Evolutionary conservation across 2,113 vertebrate species (phyloP).

Genomic region (Ramphastos sulfuratus): DNA sequence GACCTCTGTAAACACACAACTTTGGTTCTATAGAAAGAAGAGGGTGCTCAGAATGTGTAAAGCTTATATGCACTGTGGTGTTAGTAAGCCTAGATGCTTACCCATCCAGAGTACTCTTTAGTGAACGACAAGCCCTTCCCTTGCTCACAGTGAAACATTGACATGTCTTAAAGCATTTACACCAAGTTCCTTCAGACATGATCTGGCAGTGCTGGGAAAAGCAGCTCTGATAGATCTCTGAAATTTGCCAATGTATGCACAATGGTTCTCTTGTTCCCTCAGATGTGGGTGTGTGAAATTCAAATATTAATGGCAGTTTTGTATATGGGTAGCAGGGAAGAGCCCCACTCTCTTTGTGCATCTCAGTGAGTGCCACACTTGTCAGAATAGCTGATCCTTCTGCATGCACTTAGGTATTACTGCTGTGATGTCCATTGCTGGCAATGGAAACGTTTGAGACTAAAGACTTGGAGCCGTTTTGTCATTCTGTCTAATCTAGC

Average conservation of each 20-base stretch:
- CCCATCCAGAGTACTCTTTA: not conserved
- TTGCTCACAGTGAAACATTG: not conserved
- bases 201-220: not conserved
- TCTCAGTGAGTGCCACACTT: constrained; percentile 48
- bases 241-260: constrained; percentile 51
- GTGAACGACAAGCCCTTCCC: not conserved
- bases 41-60: not conserved
- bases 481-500: not conserved
- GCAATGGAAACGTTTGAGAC: constrained; percentile 26
- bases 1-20: not conserved
- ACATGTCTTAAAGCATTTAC: constrained; percentile 44
- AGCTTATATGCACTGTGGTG: not conserved
- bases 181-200: not conserved
- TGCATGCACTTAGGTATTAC: not conserved
- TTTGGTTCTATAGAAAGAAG: not conserved
- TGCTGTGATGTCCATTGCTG: constrained; percentile 37
- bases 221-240: not conserved
- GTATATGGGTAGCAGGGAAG: not conserved
- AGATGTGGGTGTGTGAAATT: not conserved
- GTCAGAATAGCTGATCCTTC: constrained; percentile 11
- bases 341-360: constrained; percentile 21
- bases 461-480: not conserved
- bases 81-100: not conserved
- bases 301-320: not conserved
- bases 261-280: constrained; percentile 10